Percentiles rank a stretch among this genome's conserved stretches.
phyloP scores from a whole-genome alignment of 2,113 vertebrate species.

The Petrocephalus microphthalmus region DNA sequence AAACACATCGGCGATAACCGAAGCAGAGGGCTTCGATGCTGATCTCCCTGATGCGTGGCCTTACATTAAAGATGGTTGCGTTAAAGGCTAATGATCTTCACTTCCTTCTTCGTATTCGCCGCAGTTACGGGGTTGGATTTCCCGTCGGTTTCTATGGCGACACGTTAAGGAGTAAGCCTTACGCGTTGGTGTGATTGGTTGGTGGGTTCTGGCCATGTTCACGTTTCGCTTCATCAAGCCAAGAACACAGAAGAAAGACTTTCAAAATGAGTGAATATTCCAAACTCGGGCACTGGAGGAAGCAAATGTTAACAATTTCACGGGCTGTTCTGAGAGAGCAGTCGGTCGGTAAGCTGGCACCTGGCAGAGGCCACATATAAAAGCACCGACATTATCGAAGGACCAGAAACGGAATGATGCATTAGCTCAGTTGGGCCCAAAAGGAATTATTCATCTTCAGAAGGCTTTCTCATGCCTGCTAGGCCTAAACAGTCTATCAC shows the following conservation, averaged over 20 bases:
- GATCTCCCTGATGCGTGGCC: background rate
- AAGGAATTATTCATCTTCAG: conserved; percentile 90
- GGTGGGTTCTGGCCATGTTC: background rate
- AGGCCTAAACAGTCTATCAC: conserved; percentile 81
- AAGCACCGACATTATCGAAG: conserved; percentile 78
- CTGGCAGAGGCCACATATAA: conserved; percentile 80
- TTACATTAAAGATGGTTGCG: background rate
- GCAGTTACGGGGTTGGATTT: background rate
- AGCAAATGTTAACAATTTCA: conserved; percentile 56
- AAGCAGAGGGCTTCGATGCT: background rate
- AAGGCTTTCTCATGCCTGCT: conserved; percentile 84
- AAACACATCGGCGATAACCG: background rate
- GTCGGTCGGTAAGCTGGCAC: conserved; percentile 71
- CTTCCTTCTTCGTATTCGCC: background rate
- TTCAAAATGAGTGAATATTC: background rate
- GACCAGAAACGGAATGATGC: conserved; percentile 87
- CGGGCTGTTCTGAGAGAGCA: conserved; percentile 80
- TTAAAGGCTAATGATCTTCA: background rate
- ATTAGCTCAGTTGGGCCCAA: conserved; percentile 84
- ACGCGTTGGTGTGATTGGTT: background rate
- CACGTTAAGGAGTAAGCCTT: background rate
- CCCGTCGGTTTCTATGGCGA: background rate
- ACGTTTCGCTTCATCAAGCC: background rate
- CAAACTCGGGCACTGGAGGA: background rate
- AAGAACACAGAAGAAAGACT: background rate